These are phyloP conservation scores for Mesorhabditis sp. DNA, from an alignment of 2,888 invertebrate genomes.

Conservation along the genomic window DNA sequence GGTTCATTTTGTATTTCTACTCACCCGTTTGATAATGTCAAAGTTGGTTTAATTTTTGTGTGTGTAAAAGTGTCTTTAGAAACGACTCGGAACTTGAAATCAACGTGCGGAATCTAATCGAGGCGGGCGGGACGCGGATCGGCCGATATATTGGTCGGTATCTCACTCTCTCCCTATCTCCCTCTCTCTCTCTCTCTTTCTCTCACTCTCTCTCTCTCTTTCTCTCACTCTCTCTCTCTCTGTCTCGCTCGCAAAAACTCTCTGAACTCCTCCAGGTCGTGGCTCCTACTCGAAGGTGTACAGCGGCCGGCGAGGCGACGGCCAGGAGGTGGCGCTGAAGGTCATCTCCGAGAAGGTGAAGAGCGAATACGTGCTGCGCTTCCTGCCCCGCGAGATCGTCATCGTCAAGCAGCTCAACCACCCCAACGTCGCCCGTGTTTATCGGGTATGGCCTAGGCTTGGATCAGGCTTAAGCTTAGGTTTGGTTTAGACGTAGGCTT, in stretches of 20 bases:
- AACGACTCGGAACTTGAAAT: no score
- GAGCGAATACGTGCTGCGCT: constrained; percentile 73
- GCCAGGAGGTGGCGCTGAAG: no score
- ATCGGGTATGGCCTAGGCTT: constrained; percentile 61
- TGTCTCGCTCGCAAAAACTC: background rate
- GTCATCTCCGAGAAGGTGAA: no score
- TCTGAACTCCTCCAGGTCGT: constrained; percentile 11
- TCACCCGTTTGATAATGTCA: no score
- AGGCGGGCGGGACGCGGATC: background rate
- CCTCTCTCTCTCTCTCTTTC: constrained; percentile 9
- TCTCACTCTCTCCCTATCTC: background rate
- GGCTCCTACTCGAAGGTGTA: constrained; percentile 25
- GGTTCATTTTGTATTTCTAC: no score
- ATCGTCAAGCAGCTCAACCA: constrained; percentile 74
- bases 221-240: constrained; percentile 9
- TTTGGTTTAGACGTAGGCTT: no score
- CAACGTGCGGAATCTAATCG: background rate
- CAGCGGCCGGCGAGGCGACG: constrained; percentile 19
- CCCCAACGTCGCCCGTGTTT: constrained; percentile 75
- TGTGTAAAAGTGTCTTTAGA: no score
- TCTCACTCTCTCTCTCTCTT: constrained; percentile 11
- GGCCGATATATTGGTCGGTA: background rate
- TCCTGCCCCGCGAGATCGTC: constrained; percentile 77
- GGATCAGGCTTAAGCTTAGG: no score
- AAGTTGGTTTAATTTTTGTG: no score